Base-by-base conservation (phyloP, 2,888 invertebrate genomes). In the Lasiommata megera region DNA sequence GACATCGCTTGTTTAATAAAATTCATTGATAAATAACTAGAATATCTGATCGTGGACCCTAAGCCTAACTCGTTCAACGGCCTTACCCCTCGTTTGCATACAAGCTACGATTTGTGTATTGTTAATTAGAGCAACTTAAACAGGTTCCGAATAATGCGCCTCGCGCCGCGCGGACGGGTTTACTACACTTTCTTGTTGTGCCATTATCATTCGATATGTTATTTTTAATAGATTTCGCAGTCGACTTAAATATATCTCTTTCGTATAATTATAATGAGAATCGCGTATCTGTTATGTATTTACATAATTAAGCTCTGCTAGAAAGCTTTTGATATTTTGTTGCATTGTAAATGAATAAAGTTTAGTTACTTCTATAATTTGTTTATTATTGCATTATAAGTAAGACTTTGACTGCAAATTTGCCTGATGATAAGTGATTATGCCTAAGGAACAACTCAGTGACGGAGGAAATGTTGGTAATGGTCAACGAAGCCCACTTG, bases 51-150 rank as follows among this genome's bases (percentile, higher is more conserved):
- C 31, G 52, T 57, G 55, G 43, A 40, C 44, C 50, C 57, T 55
- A 31, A 53, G 60, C 62, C 47, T 65, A 66, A 65, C 60, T 55
- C 63, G 64, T 58, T 63, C 67, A 67, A 65, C 67, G 67, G 73
- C 63, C 74, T 69, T 60, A 71, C 74, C 67, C 70, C 70, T 85
- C 85, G 87, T 89, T 88, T 88, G 82, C 88, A 90, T 89, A 88
- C 88, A 89, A 85, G 88, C 83, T 87, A 82, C 89, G 89, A 90
- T 88, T 89, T 89, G 89, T 89, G 89, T 88, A 85, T 88, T 84
- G 89, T 89, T 90, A 90, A 90, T 90, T 89, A 88, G 89, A 88
- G 85, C 86, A 87, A 80, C 77, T 76, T 70, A 81, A 88, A 86
- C 89, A 82, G 88, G 88, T 88, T 85, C 79, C 70, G 63, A 78